Evolutionary conservation across 2,888 invertebrate genomes (phyloP), one percentile per base, ranked within the genome.

Genomic region (Masnerella sp.): DNA sequence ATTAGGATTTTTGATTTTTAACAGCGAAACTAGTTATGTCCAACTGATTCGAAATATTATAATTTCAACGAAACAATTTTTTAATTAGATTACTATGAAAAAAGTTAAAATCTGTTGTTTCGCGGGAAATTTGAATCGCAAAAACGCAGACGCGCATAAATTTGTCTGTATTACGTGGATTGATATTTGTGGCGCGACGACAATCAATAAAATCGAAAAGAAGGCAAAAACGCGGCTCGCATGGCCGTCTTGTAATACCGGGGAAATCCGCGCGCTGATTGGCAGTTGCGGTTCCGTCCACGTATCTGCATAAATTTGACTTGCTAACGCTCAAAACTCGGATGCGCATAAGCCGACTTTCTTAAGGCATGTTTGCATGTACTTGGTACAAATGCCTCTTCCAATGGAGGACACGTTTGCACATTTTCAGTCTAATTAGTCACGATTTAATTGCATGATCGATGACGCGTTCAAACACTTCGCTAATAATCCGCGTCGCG

Each of bases 291-390:
- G 62, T 76, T 65, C 62, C 70, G 67, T 67, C 70, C 67, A 51
- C 58, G 47, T 62, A 85, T 84, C 81, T 83, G 80, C 83, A 84
- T 84, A 83, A 83, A 85, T 85, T 84, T 85, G 85, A 85, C 84
- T 85, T 85, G 85, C 85, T 84, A 85, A 85, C 70, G 74, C 74
- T 78, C 81, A 77, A 80, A 79, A 78, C 79, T 77, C 79, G 74
- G 64, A 75, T 77, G 65, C 59, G 69, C 67, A 70, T 32, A 64
- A 58, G 62, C 38, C 38, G 72, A 73, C 64, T 75, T 72, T 68
- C 65, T 75, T 52, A 28, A 62, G 47, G 28, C 9, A 11, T 38
- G 62, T 52, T 69, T 61, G 49, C 65, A 58, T 61, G 65, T 28
- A 36, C 45, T 28, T 12, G 38, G 17, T 58, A 18, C 34, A 17